Conservation (phyloP, 2,797 vertebrate genomes). For the Kryptolebias ocellatus region DNA sequence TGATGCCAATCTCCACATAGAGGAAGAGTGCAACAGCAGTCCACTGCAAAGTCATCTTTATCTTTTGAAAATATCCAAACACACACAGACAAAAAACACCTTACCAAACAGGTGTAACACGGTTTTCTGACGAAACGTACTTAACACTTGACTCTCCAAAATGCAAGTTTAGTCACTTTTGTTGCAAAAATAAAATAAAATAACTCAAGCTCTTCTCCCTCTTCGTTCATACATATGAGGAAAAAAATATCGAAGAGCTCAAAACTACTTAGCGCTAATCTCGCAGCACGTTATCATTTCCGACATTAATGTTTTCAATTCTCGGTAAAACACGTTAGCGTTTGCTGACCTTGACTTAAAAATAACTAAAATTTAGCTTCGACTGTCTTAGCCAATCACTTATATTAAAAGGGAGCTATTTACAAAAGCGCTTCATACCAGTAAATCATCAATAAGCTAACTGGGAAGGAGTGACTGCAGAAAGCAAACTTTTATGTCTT, state of each 20-base stretch:
- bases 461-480: neutral
- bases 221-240: neutral
- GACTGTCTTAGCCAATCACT: rapidly evolving
- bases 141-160: neutral
- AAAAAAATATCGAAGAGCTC: no score
- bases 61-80: constrained; percentile 17
- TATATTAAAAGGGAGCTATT: neutral
- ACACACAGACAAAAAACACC: neutral
- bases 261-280: neutral
- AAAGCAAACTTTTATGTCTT: constrained; percentile 7
- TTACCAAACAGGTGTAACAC: neutral
- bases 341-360: constrained; percentile 1
- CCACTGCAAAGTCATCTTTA: constrained; percentile 92
- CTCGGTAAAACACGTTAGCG: neutral
- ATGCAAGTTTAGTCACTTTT: no score
- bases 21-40: constrained; percentile 87
- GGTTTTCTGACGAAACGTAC: neutral
- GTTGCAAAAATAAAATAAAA: neutral
- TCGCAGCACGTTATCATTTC: neutral
- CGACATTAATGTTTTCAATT: neutral
- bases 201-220: neutral
- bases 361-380: neutral
- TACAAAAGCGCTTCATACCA: constrained; percentile 12
- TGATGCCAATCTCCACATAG: constrained; percentile 85
- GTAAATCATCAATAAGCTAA: neutral